These are phyloP conservation scores for Drosophila yakuba DNA, from an alignment of 1,140 invertebrate species.

Conservation along the genomic window DNA sequence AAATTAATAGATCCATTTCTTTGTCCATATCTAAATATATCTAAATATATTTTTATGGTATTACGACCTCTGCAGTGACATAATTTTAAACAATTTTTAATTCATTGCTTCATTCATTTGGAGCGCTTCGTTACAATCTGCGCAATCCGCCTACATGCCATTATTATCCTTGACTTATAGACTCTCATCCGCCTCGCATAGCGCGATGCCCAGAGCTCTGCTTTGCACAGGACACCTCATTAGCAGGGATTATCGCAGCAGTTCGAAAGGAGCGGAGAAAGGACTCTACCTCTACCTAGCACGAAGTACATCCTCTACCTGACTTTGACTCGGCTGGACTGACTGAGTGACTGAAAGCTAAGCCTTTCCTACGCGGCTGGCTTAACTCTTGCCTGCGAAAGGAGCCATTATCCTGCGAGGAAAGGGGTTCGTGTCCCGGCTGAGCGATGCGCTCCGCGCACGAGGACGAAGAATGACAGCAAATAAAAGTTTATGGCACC, in stretches of 20 bases:
- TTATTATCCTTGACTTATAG: slow-evolving; percentile 75
- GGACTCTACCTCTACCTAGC: slow-evolving; percentile 19
- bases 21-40: no score
- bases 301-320: slow-evolving; percentile 37
- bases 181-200: slow-evolving; percentile 43
- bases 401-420: slow-evolving; percentile 15
- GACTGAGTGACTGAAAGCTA: slow-evolving; percentile 60
- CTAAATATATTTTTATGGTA: no score
- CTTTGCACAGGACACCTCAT: slow-evolving; percentile 66
- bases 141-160: slow-evolving; percentile 24
- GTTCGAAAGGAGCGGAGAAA: not conserved
- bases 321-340: slow-evolving; percentile 48
- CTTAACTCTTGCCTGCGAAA: slow-evolving; percentile 69
- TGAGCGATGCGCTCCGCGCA: slow-evolving; percentile 47
- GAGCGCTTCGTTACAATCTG: slow-evolving; percentile 4
- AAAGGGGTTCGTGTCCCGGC: slow-evolving; percentile 71
- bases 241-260: slow-evolving; percentile 72
- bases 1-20: no score
- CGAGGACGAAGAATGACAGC: slow-evolving; percentile 70
- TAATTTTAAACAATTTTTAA: not conserved
- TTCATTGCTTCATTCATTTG: slow-evolving; percentile 21
- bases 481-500: slow-evolving; percentile 77
- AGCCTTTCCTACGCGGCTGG: slow-evolving; percentile 58
- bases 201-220: slow-evolving; percentile 3
- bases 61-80: no score